phyloP scores from a whole-genome alignment of 2,113 vertebrate genomes.

The Tinamus guttatus region DNA sequence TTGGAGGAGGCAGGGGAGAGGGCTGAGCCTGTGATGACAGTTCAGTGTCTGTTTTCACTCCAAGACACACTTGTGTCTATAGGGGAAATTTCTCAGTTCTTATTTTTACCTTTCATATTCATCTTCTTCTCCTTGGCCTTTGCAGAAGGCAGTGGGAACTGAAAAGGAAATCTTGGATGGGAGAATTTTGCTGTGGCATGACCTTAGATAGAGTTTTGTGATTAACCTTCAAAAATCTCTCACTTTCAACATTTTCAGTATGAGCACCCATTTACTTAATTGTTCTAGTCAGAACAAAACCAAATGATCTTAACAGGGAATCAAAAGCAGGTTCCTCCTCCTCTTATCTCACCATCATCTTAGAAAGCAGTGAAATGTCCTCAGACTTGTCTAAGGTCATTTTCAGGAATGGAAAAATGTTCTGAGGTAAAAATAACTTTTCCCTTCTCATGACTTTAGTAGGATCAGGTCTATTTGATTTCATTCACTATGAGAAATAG shows the following conservation, averaged over 20 bases:
- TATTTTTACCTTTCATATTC: neutral
- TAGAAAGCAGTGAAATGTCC: neutral
- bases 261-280: neutral
- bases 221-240: slow-evolving; percentile 31
- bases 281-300: slow-evolving; percentile 45
- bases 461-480: neutral
- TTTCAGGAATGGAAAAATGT: neutral
- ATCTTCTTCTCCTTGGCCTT: neutral
- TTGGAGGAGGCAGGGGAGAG: neutral
- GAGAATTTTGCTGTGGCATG: neutral
- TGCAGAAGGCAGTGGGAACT: neutral
- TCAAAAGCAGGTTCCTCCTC: neutral
- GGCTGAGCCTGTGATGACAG: neutral
- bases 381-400: neutral
- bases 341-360: neutral
- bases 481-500: neutral
- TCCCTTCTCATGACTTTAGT: neutral
- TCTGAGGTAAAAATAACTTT: neutral
- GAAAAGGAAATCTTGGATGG: neutral
- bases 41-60: neutral
- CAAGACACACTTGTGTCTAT: neutral
- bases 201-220: neutral
- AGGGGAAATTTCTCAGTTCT: neutral
- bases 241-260: slow-evolving; percentile 44
- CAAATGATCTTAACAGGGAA: neutral